Conservation (phyloP, 2,113 vertebrate genomes). For the Xerus inauris region DNA sequence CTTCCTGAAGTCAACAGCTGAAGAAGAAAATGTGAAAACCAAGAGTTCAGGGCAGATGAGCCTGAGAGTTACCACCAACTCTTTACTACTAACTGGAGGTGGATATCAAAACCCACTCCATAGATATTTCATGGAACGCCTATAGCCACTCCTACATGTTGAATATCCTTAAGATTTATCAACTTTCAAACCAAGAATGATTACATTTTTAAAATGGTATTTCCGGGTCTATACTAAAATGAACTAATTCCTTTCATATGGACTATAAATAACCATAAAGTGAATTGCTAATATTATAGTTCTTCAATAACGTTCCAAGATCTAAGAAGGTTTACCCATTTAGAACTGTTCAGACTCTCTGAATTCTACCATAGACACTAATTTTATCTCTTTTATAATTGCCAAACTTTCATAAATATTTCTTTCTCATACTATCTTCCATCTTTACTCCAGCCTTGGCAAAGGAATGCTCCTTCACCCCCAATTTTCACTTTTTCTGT, state of each 20-base stretch:
- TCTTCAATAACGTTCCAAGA: neutral
- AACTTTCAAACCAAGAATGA: neutral
- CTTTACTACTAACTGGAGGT: neutral
- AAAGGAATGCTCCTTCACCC: neutral
- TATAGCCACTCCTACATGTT: neutral
- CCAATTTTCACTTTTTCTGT: neutral
- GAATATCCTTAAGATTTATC: neutral
- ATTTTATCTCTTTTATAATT: neutral
- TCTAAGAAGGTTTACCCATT: neutral
- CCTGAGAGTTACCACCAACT: neutral
- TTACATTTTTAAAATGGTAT: neutral
- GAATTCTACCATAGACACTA: neutral
- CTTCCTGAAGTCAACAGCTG: neutral
- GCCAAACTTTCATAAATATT: neutral
- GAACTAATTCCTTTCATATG: neutral
- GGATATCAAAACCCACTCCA: neutral
- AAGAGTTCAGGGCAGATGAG: neutral
- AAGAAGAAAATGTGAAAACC: neutral
- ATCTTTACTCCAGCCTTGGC: neutral
- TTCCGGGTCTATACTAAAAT: neutral
- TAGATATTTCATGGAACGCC: neutral
- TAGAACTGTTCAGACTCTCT: neutral
- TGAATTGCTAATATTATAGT: neutral
- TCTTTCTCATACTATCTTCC: neutral
- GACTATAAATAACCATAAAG: neutral